Evolutionary conservation across 2,888 invertebrate genomes (phyloP).

Genomic region (Calameuta idolon): DNA sequence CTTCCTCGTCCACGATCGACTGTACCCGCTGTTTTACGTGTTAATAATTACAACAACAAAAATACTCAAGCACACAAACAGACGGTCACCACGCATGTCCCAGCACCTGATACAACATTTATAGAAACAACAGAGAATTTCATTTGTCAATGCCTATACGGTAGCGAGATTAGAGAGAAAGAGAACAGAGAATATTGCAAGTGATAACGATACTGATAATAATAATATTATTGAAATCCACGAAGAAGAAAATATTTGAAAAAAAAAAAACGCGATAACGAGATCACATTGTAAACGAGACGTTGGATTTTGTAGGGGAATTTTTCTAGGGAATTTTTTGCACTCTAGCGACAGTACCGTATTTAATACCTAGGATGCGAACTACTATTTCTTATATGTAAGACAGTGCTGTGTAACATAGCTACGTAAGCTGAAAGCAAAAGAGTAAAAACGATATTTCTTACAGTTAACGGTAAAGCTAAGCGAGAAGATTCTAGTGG

Average conservation of each 20-base stretch:
- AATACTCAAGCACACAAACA: background rate
- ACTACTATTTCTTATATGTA: background rate
- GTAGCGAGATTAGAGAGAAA: background rate
- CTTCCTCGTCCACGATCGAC: background rate
- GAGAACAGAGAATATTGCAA: background rate
- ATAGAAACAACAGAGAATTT: background rate
- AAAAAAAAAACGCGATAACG: background rate
- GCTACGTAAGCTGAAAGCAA: background rate
- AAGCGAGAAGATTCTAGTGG: background rate
- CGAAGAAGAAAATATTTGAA: background rate
- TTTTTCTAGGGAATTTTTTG: conserved; percentile 9
- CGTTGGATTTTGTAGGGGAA: background rate
- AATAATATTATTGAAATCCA: background rate
- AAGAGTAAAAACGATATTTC: background rate
- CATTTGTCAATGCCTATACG: background rate
- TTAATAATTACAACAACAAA: background rate
- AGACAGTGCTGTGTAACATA: background rate
- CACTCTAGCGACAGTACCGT: background rate
- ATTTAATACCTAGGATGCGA: background rate
- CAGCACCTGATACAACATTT: background rate
- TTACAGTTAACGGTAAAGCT: background rate
- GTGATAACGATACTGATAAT: conserved; percentile 10
- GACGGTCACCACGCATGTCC: background rate
- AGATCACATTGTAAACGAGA: background rate
- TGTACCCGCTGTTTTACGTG: background rate